These are phyloP conservation scores for Rhinolophus ferrumequinum DNA, from an alignment of 2,113 vertebrate species.

Conservation along the genomic window DNA sequence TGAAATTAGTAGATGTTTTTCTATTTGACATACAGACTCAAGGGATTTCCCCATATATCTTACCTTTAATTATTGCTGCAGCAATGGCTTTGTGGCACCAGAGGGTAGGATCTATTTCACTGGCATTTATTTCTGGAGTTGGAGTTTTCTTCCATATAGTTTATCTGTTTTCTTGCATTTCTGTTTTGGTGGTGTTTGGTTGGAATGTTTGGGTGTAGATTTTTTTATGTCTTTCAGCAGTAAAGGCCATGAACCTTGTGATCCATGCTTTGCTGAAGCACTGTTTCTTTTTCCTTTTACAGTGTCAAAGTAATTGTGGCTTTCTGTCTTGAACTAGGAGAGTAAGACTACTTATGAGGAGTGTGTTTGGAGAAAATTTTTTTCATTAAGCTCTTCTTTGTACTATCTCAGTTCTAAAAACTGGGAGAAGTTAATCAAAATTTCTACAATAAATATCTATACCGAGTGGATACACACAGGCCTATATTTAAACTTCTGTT, in stretches of 20 bases:
- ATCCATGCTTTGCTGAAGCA: not conserved
- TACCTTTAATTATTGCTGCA: conserved; percentile 54
- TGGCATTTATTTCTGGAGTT: conserved; percentile 16
- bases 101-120: not conserved
- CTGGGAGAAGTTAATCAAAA: not conserved
- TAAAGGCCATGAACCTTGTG: not conserved
- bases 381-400: not conserved
- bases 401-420: conserved; percentile 56
- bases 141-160: not conserved
- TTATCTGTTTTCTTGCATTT: conserved; percentile 36
- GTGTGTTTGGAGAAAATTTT: conserved; percentile 19
- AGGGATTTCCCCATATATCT: conserved; percentile 77
- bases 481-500: conserved; percentile 45
- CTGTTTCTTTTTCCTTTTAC: conserved; percentile 41
- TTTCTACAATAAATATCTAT: conserved; percentile 12
- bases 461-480: conserved; percentile 2
- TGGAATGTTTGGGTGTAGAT: conserved; percentile 5
- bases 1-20: conserved; percentile 81
- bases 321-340: conserved; percentile 47
- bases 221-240: not conserved
- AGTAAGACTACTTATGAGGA: not conserved
- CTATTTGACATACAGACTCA: conserved; percentile 74
- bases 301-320: conserved; percentile 18
- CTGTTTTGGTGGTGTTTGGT: conserved; percentile 14
- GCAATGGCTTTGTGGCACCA: not conserved